Base-by-base conservation (phyloP, 2,888 invertebrate species). In the Lepetodrilus schrolli region DNA sequence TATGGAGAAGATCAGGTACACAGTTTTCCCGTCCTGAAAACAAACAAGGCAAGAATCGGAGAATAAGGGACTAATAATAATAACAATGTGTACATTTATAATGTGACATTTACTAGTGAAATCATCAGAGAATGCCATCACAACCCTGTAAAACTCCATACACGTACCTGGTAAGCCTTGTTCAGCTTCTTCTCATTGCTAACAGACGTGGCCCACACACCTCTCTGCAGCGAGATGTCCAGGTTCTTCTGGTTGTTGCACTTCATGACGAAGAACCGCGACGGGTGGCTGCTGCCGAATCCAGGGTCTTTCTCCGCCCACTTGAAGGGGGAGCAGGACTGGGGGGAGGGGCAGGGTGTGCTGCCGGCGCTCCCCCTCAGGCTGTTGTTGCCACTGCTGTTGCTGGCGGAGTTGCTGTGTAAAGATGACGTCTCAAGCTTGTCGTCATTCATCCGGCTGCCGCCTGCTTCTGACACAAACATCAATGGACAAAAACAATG, bases 161-260 rank as follows among this genome's bases (percentile, higher is more conserved):
- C 4, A 26, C 21, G 82, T 84, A 94, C 94, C 92, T 93, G 92
- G 79, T 92, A 92, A 21, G 92, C 91, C 79, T 92, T 92, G 82
- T 93, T 91, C 73, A 94, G 87, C 84, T 93, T 94, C 84, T 92
- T 93, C 75, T 93, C 93, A 2, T 93, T 94, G 74, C 91, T 91
- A 21, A 92, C 92, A n/a, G 93, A 90, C 84, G 94, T 94, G 17
- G 93, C 92, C 92, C 93, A 94, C 5, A 91, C 90, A 43, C 92
- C 92, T 8, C 92, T 92, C 68, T 87, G 90, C 76, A 93, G 91
- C 4, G 93, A 93, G 20, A 92, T 89, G 73, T 94, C 93, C 43
- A 94, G 91, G 51, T 91, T 90, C 74, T 92, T 92, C 73, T 91
- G 87, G 75, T 92, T 93, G 43, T 92, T 92, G 17, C 93, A 93